These are phyloP conservation scores for Dicyrtomina minuta DNA, from an alignment of 2,888 invertebrate genomes.

Conservation along the genomic window DNA sequence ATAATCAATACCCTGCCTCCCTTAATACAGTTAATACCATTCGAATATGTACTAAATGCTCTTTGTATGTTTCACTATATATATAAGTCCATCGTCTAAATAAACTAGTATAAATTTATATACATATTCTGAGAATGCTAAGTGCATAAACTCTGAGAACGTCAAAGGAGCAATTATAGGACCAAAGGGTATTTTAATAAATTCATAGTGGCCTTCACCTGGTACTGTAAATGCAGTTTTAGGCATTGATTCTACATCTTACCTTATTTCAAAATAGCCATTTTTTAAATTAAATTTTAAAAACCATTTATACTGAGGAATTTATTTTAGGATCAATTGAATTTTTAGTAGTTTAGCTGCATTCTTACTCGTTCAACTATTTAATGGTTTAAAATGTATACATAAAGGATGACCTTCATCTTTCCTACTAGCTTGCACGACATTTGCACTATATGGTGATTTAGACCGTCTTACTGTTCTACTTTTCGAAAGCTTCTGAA, in stretches of 20 bases:
- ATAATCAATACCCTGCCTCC: conserved; percentile 31
- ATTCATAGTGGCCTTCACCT: conserved; percentile 2
- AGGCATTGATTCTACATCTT: conserved; percentile 24
- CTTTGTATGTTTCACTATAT: conserved; percentile 14
- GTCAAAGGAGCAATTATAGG: conserved; percentile 9
- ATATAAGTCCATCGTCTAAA: conserved; percentile 17
- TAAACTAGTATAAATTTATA: no score
- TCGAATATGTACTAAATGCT: conserved; percentile 29
- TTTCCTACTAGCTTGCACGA: conserved; percentile 19
- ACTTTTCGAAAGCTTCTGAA: conserved; percentile 21
- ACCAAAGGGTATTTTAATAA: conserved; percentile 1
- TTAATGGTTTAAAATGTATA: conserved; percentile 33
- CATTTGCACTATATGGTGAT: no score
- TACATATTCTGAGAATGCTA: not conserved
- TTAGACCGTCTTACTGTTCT: conserved; percentile 22
- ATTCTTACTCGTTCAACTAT: conserved; percentile 26
- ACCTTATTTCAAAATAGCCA: conserved; percentile 44
- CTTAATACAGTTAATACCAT: conserved; percentile 24
- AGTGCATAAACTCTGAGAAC: conserved; percentile 2
- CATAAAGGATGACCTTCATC: conserved; percentile 25
- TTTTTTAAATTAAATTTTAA: conserved; percentile 36
- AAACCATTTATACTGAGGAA: conserved; percentile 19
- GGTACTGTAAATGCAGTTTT: not conserved
- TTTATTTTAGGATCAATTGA: no score
- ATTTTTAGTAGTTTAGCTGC: conserved; percentile 24